Percentiles rank a stretch among this genome's conserved stretches.
Conservation (phyloP, 1,140 invertebrate species). For the Drosophila kanapiae region DNA sequence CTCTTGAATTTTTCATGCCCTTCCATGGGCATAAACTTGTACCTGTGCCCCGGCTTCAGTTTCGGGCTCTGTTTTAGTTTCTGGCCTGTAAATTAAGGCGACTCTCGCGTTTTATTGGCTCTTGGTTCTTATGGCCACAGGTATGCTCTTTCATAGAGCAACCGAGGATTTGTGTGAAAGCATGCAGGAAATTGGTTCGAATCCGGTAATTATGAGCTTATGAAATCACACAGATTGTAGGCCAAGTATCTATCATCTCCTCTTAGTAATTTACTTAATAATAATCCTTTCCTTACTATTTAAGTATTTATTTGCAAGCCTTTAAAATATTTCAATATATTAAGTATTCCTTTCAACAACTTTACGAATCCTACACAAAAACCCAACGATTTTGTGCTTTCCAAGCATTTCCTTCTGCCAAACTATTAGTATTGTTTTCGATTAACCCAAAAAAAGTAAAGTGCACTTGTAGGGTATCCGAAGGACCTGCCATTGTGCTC, state of each 20-base stretch:
- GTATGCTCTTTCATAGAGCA: slow-evolving; percentile 1
- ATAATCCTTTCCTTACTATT: no score
- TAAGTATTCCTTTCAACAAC: background rate
- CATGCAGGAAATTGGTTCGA: background rate
- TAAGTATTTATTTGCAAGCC: background rate
- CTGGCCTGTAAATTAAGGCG: slow-evolving; percentile 68
- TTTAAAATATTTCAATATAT: background rate
- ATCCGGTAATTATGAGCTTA: background rate
- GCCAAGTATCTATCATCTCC: background rate
- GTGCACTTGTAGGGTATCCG: slow-evolving; percentile 8
- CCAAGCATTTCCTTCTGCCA: background rate
- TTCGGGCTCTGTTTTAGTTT: slow-evolving; percentile 12
- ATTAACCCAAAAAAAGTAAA: slow-evolving; percentile 7
- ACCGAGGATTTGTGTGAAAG: background rate
- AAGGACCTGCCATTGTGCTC: background rate
- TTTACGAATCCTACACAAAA: background rate
- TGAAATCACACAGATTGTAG: background rate
- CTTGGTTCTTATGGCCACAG: slow-evolving; percentile 12
- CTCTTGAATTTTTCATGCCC: slow-evolving; percentile 81
- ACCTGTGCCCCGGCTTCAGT: background rate
- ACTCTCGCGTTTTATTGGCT: slow-evolving; percentile 65
- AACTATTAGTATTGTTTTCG: slow-evolving; percentile 9
- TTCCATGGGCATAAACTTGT: slow-evolving; percentile 45
- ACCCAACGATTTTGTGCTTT: no score
- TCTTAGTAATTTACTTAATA: background rate